These are phyloP conservation scores for Microctonus aethiopoides DNA, from an alignment of 2,888 invertebrate species.

Conservation along the genomic window DNA sequence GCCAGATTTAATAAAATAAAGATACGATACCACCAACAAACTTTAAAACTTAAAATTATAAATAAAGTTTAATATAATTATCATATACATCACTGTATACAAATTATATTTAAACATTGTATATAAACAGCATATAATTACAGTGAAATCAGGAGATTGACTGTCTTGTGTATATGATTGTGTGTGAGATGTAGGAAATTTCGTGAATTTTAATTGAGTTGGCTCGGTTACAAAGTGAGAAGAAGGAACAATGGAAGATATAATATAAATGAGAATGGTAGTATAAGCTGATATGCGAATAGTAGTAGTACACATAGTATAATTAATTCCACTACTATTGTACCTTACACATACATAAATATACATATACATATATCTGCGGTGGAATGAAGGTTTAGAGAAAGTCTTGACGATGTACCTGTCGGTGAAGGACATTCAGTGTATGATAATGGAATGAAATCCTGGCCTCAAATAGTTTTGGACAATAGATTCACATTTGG, in stretches of 20 bases:
- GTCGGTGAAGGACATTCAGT: not conserved
- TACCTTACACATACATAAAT: too few species aligned
- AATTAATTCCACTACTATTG: not conserved
- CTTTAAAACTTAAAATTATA: too few species aligned
- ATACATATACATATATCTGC: too few species aligned
- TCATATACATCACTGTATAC: not conserved
- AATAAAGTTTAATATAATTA: not conserved
- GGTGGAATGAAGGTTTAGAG: not conserved
- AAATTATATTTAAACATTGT: not conserved
- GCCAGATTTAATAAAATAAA: too few species aligned
- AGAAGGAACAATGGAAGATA: not conserved
- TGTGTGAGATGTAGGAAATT: not conserved
- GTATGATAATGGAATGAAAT: not conserved
- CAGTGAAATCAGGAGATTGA: not conserved
- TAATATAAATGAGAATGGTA: not conserved
- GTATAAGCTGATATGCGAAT: not conserved
- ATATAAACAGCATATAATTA: not conserved
- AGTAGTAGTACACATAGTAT: not conserved
- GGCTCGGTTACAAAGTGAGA: not conserved
- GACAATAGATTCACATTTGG: constrained; percentile 1
- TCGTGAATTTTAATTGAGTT: constrained; percentile 12
- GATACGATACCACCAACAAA: too few species aligned
- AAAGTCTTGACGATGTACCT: not conserved
- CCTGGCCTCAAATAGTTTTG: not conserved
- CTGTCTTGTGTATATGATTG: not conserved